Evolutionary conservation across 2,797 vertebrate species (phyloP).

Genomic region (Channallabes apus): DNA sequence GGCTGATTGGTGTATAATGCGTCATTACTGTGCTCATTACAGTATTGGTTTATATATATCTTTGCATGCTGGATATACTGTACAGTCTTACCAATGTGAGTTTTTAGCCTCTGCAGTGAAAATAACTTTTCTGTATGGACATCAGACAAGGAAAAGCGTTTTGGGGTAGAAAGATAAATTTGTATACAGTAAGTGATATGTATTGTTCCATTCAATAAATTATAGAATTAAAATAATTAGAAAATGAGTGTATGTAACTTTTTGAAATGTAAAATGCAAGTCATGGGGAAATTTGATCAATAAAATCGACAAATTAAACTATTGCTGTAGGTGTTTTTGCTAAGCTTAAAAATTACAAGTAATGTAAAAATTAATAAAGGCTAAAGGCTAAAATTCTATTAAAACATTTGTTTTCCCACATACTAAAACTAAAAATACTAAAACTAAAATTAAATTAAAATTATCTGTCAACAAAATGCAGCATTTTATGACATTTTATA

Average conservation of each 20-base stretch:
- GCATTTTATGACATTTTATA: not conserved
- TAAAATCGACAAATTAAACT: not conserved
- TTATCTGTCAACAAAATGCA: not conserved
- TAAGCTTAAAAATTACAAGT: not conserved
- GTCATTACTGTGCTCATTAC: no score
- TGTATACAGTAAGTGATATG: constrained; percentile 5
- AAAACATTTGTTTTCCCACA: not conserved
- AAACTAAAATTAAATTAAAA: not conserved
- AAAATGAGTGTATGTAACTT: not conserved
- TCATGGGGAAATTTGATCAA: not conserved
- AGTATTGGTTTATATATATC: not conserved
- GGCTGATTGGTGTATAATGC: no score
- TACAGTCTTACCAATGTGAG: not conserved
- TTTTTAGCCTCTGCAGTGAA: not conserved
- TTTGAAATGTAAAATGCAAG: not conserved
- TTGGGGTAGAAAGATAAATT: not conserved
- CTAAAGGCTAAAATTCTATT: not conserved
- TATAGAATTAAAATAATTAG: not conserved
- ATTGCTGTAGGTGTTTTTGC: no score
- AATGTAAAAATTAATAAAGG: not conserved
- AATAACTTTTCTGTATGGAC: constrained; percentile 1
- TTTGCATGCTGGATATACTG: not conserved
- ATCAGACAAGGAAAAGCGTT: not conserved
- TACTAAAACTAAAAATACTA: not conserved
- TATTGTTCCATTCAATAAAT: not conserved